A percentile compares a stretch with the other conserved stretches of the same genome.
phyloP scores from a whole-genome alignment of 2,888 invertebrate genomes.

The Pinctada fucata region DNA sequence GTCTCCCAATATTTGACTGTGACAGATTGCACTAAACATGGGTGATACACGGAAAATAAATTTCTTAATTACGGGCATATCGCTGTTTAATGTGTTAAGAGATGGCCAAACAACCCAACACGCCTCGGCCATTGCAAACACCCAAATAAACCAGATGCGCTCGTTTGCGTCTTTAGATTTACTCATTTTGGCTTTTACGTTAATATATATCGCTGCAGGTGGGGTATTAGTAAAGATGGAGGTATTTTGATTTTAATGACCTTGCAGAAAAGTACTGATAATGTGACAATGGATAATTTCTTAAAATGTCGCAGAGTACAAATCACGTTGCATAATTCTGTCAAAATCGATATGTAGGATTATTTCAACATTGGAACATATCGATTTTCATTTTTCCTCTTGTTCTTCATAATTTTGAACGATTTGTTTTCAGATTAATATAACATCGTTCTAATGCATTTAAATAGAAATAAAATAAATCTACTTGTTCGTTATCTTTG shows the following conservation, averaged over 20 bases:
- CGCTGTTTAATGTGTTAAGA: conserved; percentile 36
- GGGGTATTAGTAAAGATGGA: neutral
- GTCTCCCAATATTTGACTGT: conserved; percentile 21
- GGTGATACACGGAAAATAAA: conserved; percentile 42
- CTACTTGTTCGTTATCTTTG: no score
- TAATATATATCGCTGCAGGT: conserved; percentile 16
- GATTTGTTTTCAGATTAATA: no score
- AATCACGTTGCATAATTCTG: no score
- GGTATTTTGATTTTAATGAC: neutral
- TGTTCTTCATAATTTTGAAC: no score
- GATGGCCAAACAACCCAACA: conserved; percentile 24
- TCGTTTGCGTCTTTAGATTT: conserved; percentile 17
- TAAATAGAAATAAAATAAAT: no score
- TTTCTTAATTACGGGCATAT: conserved; percentile 37
- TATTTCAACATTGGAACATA: no score
- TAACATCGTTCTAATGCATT: no score
- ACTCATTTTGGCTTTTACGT: conserved; percentile 10
- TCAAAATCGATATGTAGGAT: no score
- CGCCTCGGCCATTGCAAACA: conserved; percentile 16
- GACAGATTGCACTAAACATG: conserved; percentile 42
- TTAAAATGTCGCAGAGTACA: no score
- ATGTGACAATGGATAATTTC: no score
- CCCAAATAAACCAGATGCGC: conserved; percentile 24
- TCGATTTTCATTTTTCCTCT: no score
- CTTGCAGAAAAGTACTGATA: neutral